Conservation (phyloP, 2,113 vertebrate species). For the Nothocercus nigrocapillus region DNA sequence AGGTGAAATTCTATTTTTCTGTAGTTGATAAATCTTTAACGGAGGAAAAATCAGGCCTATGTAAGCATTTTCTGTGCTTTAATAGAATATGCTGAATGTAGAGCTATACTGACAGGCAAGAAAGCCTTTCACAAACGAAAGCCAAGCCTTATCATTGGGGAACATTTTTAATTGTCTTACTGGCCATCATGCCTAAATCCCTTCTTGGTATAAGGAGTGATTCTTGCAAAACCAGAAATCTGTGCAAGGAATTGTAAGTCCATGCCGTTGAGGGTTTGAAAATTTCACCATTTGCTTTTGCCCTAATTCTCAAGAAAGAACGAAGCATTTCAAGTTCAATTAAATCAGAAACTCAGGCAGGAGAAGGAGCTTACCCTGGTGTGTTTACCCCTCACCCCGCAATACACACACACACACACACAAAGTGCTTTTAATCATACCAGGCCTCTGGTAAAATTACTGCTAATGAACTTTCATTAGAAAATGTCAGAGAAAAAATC, state of each 20-base stretch:
- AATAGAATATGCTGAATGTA: background rate
- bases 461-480: background rate
- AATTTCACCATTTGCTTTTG: background rate
- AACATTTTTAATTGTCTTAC: background rate
- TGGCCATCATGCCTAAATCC: background rate
- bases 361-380: background rate
- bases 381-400: background rate
- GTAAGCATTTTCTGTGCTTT: background rate
- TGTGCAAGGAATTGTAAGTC: background rate
- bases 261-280: background rate
- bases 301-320: background rate
- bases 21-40: background rate
- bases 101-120: background rate
- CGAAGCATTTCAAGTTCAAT: background rate
- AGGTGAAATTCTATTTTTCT: background rate
- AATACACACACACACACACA: too few species aligned
- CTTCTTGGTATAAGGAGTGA: background rate
- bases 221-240: background rate
- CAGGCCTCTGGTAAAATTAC: background rate
- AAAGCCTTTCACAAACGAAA: background rate
- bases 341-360: background rate
- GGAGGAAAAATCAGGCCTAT: background rate
- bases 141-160: background rate
- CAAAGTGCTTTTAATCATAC: background rate
- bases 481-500: conserved; percentile 33